Base-by-base conservation (phyloP, 2,797 vertebrate genomes). In the Xenentodon cancila region DNA sequence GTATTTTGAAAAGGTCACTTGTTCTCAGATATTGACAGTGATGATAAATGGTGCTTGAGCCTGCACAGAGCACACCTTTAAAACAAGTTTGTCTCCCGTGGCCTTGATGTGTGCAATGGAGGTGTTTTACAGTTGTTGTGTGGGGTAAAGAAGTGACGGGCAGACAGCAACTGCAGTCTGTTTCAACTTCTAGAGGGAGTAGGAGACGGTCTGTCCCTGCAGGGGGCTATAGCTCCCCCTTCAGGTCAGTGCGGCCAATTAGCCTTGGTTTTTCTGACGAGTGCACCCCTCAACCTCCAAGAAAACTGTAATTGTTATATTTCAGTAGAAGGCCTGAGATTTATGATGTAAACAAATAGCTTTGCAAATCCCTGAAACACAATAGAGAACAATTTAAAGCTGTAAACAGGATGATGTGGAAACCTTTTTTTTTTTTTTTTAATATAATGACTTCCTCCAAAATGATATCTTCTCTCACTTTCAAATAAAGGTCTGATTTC, bases 1-100 rank as follows among this genome's bases (percentile, higher is more conserved):
- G 55, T 76, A 13, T 62, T 58, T 65, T 77, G 68, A 79, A 89
- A 90, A 90, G 84, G 85, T 87, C 69, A 55, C 54, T 67, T 27
- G 63, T 68, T 81, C 73, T 53, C 46, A 46, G 59, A 45, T 71
- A 63, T 54, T 79, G 83, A 80, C 85, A 70, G n/a, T 8, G n/a
- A 55, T 86, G 88, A 91, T 86, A 53, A 83, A 90, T 86, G 77
- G 62, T 16, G 15, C 44, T 2, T 0, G 42, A 49, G 50, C 3
- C n/a, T 1, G 25, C 34, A 32, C 60, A 22, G 48, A 74, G 32
- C 62, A 55, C 59, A 55, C 32, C 71, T 64, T 61, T 40, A 74
- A 64, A 69, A 71, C 8, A 53, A 56, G 53, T 77, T 73, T 69
- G 75, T 75, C 84, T 84, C 63, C 49, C 21, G 48, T 74, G 65